Evolutionary conservation across 2,797 vertebrate species (phyloP), one percentile per base, ranked within the genome.

Genomic region (Neoniphon sammara): DNA sequence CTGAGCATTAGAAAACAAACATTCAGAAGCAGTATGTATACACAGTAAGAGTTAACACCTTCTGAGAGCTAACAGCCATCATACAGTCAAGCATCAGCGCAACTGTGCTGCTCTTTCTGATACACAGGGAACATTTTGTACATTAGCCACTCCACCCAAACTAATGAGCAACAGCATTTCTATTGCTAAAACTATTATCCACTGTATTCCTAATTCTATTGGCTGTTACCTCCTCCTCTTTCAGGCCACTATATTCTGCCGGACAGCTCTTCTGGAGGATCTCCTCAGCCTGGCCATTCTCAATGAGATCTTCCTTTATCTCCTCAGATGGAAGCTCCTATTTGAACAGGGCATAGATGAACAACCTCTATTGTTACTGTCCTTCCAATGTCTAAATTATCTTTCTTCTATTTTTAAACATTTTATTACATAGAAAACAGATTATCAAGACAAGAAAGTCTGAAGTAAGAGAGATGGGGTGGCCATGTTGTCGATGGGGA

Each of bases 181-280:
- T 20, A 11, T 49, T 25, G 54, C 60, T 50, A 18, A 20, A 7
- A 9, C 44, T 60, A 5, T 27, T 25, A 27, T 11, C 27, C 12
- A 25, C 21, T 58, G 0, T 14, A 31, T 31, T 30, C 53, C 5
- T 34, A 4, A 54, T 47, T 34, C 0, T 56, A 7, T n/a, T 21
- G 3, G 4, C 7, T 15, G 9, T 88, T 93, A 99, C 98, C 91
- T 99, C 97, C 84, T 99, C 97, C 78, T 99, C 98, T 84, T 94
- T 96, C 73, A 98, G 89, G 56, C 71, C 72, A 0, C 75, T 82
- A 73, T 96, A 99, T 72, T 98, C 95, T 15, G 91, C 58, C 3
- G 98, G 98, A 88, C 97, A 99, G 0, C 87, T 75, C 66, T 94
- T 95, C 91, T 94, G 93, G 64, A 99, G 89, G 78, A 99, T 95